Evolutionary conservation across 2,888 invertebrate species (phyloP).

Genomic region (Bombylius discolor): DNA sequence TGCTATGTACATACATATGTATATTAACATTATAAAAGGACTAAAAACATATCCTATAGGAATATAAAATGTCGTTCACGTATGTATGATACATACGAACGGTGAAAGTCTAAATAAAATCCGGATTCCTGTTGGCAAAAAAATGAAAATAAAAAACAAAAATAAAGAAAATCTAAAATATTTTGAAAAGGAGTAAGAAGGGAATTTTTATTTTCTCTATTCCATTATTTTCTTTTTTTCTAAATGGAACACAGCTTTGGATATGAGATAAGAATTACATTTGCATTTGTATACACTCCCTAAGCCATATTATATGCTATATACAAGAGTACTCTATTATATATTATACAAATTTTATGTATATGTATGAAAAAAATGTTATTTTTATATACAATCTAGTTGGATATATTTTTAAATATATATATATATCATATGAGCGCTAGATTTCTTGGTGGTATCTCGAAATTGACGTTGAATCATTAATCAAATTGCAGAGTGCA

Average conservation of each 20-base stretch:
- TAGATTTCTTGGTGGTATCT: constrained; percentile 20
- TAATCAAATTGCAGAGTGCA: constrained; percentile 38
- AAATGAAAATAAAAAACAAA: not conserved
- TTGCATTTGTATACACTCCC: constrained; percentile 6
- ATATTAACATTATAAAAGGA: not conserved
- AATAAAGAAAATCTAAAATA: no score
- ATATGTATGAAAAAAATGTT: not conserved
- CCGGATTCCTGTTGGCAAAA: not conserved
- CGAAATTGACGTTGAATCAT: constrained; percentile 37
- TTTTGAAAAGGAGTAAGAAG: not conserved
- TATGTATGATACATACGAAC: not conserved
- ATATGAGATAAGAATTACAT: constrained; percentile 8
- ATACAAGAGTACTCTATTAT: not conserved
- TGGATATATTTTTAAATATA: not conserved
- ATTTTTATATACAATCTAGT: no score
- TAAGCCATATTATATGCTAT: not conserved
- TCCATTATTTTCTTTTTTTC: constrained; percentile 3
- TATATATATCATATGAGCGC: not conserved
- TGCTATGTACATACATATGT: no score
- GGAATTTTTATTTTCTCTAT: not conserved
- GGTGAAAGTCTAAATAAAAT: not conserved
- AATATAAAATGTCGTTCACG: no score
- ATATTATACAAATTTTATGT: not conserved
- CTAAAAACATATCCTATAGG: not conserved
- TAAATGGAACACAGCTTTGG: constrained; percentile 6